Percentiles rank a stretch among this genome's conserved stretches.
phyloP scores from a whole-genome alignment of 2,888 invertebrate species.

The Liposcelis brunnea region DNA sequence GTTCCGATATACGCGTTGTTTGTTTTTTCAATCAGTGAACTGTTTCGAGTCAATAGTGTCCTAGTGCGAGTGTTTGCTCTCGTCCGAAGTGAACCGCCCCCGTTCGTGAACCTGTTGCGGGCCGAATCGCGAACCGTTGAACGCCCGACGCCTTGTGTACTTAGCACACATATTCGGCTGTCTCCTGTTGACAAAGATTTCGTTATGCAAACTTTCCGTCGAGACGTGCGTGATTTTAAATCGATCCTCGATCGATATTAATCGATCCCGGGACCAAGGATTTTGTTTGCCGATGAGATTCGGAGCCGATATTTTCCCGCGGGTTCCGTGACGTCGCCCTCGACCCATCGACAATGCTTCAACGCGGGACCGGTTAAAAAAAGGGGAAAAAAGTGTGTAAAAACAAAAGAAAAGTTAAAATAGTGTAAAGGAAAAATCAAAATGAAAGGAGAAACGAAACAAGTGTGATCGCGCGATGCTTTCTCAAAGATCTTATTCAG shows the following conservation, averaged over 20 bases:
- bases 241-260: constrained; percentile 7
- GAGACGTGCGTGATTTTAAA: constrained; percentile 6
- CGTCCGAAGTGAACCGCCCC: background rate
- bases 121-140: constrained; percentile 13
- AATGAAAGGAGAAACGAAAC: constrained; percentile 24
- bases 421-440: constrained; percentile 13
- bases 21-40: constrained; percentile 36
- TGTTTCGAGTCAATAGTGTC: constrained; percentile 9
- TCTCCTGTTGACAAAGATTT: constrained; percentile 10
- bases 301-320: background rate
- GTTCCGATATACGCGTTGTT: constrained; percentile 22
- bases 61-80: background rate
- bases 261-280: background rate
- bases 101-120: constrained; percentile 17
- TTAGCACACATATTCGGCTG: too few relatives aligned
- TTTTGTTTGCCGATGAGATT: constrained; percentile 2
- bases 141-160: constrained; percentile 5
- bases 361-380: too few relatives aligned
- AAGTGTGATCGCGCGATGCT: constrained; percentile 32
- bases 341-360: too few relatives aligned
- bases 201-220: constrained; percentile 9
- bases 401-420: too few relatives aligned
- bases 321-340: constrained; percentile 18
- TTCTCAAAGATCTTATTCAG: constrained; percentile 49
- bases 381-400: too few relatives aligned